phyloP scores from a whole-genome alignment of 2,113 vertebrate genomes.

The Petroica traversi region DNA sequence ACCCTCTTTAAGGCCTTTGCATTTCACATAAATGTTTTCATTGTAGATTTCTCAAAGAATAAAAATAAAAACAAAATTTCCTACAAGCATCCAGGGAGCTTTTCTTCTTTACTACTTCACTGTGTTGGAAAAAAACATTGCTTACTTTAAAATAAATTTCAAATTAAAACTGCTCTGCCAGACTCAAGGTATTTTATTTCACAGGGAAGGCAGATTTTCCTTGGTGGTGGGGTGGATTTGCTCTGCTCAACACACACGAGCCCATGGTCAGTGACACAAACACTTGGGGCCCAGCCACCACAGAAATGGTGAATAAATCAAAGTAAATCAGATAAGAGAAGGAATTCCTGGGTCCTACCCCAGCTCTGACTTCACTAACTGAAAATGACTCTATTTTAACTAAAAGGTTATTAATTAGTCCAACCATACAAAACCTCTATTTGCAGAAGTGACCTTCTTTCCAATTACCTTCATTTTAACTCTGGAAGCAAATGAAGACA shows the following conservation, averaged over 20 bases:
- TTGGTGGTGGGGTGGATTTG: not conserved
- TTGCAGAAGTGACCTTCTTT: not conserved
- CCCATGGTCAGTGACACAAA: not conserved
- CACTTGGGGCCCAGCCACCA: not conserved
- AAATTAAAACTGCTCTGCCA: not conserved
- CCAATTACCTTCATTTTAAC: not conserved
- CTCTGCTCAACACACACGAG: fast-evolving
- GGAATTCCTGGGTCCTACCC: not conserved
- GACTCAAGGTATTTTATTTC: not conserved
- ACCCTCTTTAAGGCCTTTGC: not conserved
- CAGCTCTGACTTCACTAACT: not conserved
- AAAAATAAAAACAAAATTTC: not conserved
- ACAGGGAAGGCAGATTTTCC: not conserved
- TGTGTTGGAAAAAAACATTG: not conserved
- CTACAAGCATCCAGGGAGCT: not conserved
- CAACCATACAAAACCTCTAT: not conserved
- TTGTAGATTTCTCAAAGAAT: not conserved
- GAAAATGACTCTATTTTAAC: not conserved
- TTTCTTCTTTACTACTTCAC: not conserved
- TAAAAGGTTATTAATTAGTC: constrained; percentile 27
- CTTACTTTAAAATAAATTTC: not conserved
- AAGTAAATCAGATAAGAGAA: not conserved
- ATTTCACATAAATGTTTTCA: not conserved
- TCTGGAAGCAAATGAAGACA: not conserved
- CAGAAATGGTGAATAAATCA: not conserved